Evolutionary conservation across 2,888 invertebrate genomes (phyloP).

Genomic region (Aporophyla lueneburgensis): DNA sequence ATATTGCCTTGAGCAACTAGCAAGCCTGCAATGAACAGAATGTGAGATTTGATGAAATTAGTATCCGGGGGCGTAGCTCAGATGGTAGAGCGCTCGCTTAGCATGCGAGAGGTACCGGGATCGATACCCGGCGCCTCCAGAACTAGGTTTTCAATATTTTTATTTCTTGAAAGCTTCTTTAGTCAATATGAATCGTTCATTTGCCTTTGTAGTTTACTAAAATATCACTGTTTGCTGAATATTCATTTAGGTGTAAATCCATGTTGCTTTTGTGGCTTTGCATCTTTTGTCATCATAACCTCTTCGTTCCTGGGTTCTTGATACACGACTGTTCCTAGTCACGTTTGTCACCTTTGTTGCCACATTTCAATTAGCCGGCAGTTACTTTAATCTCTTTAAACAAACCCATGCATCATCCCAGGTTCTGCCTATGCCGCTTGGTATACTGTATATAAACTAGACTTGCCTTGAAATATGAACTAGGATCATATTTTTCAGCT

Average conservation of each 20-base stretch:
- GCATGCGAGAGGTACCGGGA: conserved; percentile 90
- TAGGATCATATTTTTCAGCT: conserved; percentile 3
- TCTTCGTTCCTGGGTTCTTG: neutral
- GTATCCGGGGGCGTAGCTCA: conserved; percentile 79
- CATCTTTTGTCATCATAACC: neutral
- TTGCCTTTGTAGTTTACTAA: neutral
- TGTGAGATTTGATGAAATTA: too few relatives aligned
- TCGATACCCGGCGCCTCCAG: conserved; percentile 83
- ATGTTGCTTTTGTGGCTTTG: neutral
- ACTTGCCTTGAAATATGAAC: conserved; percentile 3
- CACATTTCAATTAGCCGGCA: neutral
- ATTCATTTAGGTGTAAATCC: neutral
- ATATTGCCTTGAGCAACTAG: too few relatives aligned
- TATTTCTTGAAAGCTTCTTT: neutral
- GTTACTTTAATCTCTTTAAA: neutral
- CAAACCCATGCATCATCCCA: neutral
- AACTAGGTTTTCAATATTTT: neutral
- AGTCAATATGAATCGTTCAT: neutral
- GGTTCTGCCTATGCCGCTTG: neutral
- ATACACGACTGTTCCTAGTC: neutral
- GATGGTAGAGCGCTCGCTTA: conserved; percentile 88
- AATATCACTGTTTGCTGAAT: neutral
- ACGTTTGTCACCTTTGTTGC: conserved; percentile 12
- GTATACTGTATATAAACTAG: neutral
- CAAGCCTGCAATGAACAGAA: too few relatives aligned